A percentile compares a stretch with the other conserved stretches of the same genome.
phyloP scores from a whole-genome alignment of 2,113 vertebrate genomes.

The Thomomys bottae region DNA sequence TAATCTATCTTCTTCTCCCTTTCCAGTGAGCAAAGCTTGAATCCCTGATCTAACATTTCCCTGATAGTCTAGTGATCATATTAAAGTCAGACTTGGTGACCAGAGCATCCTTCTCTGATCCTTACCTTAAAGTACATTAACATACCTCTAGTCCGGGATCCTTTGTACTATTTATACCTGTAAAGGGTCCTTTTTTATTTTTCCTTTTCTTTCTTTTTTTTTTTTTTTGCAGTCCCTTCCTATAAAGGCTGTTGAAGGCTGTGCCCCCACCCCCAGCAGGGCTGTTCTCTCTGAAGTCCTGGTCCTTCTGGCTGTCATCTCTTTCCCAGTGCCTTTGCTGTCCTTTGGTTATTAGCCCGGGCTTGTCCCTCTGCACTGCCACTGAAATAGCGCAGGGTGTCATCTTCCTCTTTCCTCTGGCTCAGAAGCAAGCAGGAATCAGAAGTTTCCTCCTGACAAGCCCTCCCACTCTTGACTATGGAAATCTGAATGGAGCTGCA shows the following conservation, averaged over 20 bases:
- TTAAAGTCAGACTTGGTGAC: neutral
- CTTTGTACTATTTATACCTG: no score
- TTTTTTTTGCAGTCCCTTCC: neutral
- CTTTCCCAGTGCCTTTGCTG: neutral
- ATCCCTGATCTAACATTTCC: neutral
- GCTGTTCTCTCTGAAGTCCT: neutral
- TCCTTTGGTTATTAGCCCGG: slow-evolving; percentile 52
- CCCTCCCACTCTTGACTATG: slow-evolving; percentile 11
- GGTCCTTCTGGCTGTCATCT: neutral
- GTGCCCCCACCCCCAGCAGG: neutral
- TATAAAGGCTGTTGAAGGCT: neutral
- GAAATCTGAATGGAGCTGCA: neutral
- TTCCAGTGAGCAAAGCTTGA: neutral
- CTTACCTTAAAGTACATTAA: neutral
- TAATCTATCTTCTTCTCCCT: neutral
- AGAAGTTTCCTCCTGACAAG: slow-evolving; percentile 78
- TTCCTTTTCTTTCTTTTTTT: no score
- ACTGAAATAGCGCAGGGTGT: slow-evolving; percentile 45
- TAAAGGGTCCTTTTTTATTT: no score
- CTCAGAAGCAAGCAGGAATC: slow-evolving; percentile 73
- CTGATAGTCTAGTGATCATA: neutral
- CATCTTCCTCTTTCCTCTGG: slow-evolving; percentile 69
- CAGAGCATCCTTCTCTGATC: neutral
- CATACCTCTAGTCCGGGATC: neutral
- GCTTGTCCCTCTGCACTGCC: slow-evolving; percentile 51